Conservation (phyloP, 2,113 vertebrate genomes). For the Mastomys coucha region DNA sequence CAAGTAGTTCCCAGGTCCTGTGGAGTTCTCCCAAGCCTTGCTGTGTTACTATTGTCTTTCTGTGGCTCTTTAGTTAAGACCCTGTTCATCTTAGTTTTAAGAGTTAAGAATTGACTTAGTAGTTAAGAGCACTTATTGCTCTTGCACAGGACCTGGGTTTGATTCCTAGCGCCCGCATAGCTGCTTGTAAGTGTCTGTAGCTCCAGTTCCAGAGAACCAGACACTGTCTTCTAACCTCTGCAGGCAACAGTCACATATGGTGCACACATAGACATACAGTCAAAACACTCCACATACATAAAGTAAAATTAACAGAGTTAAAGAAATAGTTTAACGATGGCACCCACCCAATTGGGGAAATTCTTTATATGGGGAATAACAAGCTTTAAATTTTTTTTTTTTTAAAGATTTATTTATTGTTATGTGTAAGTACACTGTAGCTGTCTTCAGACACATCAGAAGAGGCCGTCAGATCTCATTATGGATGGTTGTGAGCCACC, state of each 20-base stretch:
- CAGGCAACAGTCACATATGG: background rate
- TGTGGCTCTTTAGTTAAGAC: background rate
- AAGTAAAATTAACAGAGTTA: background rate
- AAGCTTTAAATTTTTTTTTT: no score
- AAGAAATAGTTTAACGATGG: constrained; percentile 49
- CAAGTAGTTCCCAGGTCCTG: background rate
- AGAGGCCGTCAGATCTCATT: no score
- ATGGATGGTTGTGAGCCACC: no score
- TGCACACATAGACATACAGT: background rate
- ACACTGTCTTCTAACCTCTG: background rate
- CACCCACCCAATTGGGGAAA: constrained; percentile 11
- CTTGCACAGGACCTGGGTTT: background rate
- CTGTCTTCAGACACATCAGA: no score
- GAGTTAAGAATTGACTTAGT: background rate
- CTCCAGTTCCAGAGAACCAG: background rate
- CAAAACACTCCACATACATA: background rate
- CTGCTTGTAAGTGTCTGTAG: background rate
- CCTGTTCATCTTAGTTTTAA: background rate
- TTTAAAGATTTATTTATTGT: no score
- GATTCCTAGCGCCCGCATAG: background rate
- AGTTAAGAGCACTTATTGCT: background rate
- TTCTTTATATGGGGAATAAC: background rate
- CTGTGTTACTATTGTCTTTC: constrained; percentile 35
- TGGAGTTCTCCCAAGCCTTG: background rate
- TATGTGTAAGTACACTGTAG: no score